Conservation (phyloP, 92 coral and sea anemone species). For the Epizoanthus rinbou region DNA sequence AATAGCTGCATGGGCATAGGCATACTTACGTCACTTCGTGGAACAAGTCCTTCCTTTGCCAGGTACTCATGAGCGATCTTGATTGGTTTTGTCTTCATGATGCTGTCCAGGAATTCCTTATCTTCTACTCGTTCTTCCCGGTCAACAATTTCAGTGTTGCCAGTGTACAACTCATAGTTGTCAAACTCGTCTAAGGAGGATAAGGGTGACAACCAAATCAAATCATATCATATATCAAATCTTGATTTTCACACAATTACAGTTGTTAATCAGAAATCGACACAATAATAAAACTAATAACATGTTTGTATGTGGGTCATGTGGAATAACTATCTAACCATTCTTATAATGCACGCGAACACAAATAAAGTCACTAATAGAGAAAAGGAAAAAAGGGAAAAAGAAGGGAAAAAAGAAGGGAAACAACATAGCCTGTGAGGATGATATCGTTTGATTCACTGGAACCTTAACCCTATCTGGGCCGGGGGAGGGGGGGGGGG, state of each 20-base stretch:
- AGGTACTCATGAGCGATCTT: conserved; percentile 36
- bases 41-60: conserved; percentile 29
- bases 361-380: no score
- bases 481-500: no score
- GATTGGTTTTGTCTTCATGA: conserved; percentile 33
- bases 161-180: conserved; percentile 40
- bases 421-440: not conserved
- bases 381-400: not conserved
- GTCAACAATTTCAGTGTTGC: conserved; percentile 23
- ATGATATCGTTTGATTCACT: no score
- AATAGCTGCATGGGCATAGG: no score
- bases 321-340: not conserved
- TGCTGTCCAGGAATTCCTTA: conserved; percentile 6
- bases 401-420: not conserved
- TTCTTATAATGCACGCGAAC: no score
- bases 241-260: no score
- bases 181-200: conserved; percentile 29
- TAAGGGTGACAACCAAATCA: no score
- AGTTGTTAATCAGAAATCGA: no score
- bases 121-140: conserved; percentile 15
- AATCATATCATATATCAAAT: no score
- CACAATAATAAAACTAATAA: no score
- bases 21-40: conserved; percentile 9
- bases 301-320: no score
- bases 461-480: no score